Evolutionary conservation across 1,140 invertebrate species (phyloP).

Genomic region (Drosophila obscura): DNA sequence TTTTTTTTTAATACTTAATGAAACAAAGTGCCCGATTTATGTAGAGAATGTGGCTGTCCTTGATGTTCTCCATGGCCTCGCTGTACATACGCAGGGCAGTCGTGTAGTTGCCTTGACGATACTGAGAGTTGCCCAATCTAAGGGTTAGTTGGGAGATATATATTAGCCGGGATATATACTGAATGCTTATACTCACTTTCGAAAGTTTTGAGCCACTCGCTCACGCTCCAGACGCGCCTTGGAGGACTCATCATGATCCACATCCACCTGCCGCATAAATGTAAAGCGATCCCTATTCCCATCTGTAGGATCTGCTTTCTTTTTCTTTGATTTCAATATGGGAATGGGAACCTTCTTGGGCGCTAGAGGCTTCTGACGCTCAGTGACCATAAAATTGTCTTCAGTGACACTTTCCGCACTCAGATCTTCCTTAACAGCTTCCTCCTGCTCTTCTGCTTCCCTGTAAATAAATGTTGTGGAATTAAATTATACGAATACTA

Average conservation of each 20-base stretch:
- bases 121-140: constrained; percentile 86
- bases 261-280: constrained; percentile 90
- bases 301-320: not conserved
- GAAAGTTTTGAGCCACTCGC: constrained; percentile 74
- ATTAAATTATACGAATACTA: not conserved
- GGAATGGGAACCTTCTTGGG: not conserved
- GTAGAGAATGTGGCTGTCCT: constrained; percentile 90
- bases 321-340: constrained; percentile 82
- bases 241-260: constrained; percentile 88
- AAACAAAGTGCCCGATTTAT: constrained; percentile 89
- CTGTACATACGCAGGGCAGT: constrained; percentile 89
- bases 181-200: constrained; percentile 50
- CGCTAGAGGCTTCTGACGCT: constrained; percentile 86
- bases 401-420: constrained; percentile 39
- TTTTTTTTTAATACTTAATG: constrained; percentile 63
- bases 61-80: constrained; percentile 89
- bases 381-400: constrained; percentile 84
- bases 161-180: not conserved
- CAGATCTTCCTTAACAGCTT: not conserved
- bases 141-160: not conserved
- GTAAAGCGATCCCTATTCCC: constrained; percentile 85
- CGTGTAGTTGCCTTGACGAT: constrained; percentile 88
- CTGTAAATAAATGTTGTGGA: constrained; percentile 4
- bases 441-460: constrained; percentile 1
- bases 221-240: constrained; percentile 87